Evolutionary conservation across 1,140 invertebrate species (phyloP).

Genomic region (Xylocopa sonorina): DNA sequence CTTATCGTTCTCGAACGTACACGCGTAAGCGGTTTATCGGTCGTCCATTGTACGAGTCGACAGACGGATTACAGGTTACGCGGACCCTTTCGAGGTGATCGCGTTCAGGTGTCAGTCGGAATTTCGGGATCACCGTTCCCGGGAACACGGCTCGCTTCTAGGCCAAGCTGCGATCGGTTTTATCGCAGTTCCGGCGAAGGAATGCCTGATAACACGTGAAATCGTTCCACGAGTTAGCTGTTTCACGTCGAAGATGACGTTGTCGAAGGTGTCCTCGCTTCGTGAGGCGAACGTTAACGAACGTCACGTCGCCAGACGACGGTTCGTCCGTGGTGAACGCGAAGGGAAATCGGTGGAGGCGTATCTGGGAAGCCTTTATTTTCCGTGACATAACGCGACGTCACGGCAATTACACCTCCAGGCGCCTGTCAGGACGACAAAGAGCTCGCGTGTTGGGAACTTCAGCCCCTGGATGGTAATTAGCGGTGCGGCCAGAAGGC

Average conservation of each 20-base stretch:
- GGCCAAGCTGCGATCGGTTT: not conserved
- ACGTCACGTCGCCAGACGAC: not conserved
- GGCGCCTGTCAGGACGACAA: constrained; percentile 44
- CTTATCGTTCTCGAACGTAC: constrained; percentile 67
- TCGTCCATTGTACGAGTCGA: constrained; percentile 36
- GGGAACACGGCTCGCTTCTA: not conserved
- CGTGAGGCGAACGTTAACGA: not conserved
- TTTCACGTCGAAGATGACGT: not conserved
- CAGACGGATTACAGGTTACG: not conserved
- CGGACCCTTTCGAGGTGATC: not conserved
- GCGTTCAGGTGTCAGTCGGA: not conserved
- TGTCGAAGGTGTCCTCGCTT: not conserved
- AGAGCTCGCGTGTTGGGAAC: constrained; percentile 49
- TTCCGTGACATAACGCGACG: constrained; percentile 68
- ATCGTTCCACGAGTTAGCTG: constrained; percentile 3
- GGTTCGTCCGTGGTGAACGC: not conserved
- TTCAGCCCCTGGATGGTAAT: constrained; percentile 36
- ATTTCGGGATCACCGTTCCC: not conserved
- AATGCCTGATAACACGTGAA: constrained; percentile 23
- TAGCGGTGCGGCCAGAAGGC: constrained; percentile 26
- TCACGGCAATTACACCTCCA: constrained; percentile 74
- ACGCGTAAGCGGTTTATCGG: constrained; percentile 59
- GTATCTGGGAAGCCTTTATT: constrained; percentile 32
- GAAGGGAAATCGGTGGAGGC: not conserved
- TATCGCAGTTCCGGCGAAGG: not conserved